These are phyloP conservation scores for Trissolcus japonicus DNA, from an alignment of 2,888 invertebrate genomes.

Conservation along the genomic window DNA sequence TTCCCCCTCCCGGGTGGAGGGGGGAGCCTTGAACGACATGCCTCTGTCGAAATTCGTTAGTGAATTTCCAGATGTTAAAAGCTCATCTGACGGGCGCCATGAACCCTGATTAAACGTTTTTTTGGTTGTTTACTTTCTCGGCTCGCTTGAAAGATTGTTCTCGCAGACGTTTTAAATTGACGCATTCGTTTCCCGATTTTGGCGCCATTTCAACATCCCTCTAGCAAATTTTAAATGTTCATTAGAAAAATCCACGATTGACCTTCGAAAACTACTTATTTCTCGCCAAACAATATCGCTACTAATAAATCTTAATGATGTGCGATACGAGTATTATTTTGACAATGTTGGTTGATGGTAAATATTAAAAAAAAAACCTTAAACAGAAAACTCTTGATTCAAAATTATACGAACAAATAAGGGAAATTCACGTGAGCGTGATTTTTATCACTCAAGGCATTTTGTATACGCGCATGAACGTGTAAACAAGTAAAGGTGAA, in stretches of 20 bases:
- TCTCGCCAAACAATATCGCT: no score
- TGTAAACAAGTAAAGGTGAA: no score
- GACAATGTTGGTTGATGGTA: no score
- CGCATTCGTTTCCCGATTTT: constrained; percentile 39
- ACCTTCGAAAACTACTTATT: not conserved
- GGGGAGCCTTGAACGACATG: not conserved
- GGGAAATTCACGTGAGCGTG: no score
- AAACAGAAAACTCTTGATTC: no score
- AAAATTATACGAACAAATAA: no score
- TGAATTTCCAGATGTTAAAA: constrained; percentile 16
- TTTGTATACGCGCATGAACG: no score
- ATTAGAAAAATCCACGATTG: constrained; percentile 36
- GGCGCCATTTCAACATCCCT: constrained; percentile 36
- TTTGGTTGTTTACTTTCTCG: constrained; percentile 43
- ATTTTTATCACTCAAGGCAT: no score
- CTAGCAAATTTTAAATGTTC: constrained; percentile 34
- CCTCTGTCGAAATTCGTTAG: not conserved
- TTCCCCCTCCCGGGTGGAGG: not conserved
- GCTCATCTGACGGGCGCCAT: constrained; percentile 19
- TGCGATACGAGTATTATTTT: no score
- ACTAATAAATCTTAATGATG: no score
- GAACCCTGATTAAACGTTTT: constrained; percentile 37
- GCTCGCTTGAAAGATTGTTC: constrained; percentile 36
- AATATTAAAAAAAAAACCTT: no score
- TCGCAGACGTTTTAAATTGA: constrained; percentile 35